phyloP scores from a whole-genome alignment of 1,140 invertebrate genomes.

The Habropoda laboriosa region DNA sequence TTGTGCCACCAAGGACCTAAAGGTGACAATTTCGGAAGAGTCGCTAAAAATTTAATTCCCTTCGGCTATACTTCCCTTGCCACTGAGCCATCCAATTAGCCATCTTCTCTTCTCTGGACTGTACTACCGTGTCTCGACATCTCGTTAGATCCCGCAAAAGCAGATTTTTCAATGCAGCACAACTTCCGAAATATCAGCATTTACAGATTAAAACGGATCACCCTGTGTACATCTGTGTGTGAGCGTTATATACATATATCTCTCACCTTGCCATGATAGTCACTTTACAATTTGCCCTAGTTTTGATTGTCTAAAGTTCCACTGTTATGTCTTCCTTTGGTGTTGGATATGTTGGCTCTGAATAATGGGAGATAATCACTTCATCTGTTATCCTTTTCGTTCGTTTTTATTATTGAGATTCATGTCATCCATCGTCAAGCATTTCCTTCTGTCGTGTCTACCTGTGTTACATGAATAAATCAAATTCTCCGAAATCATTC shows the following conservation, averaged over 20 bases:
- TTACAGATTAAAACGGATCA: too few species aligned
- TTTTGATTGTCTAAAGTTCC: slow-evolving; percentile 60
- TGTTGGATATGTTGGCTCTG: slow-evolving; percentile 55
- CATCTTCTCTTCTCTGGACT: too few species aligned
- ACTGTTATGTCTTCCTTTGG: slow-evolving; percentile 47
- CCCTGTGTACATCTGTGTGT: too few species aligned
- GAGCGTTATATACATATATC: slow-evolving; percentile 53
- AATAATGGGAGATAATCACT: slow-evolving; percentile 46
- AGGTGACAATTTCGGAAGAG: too few species aligned
- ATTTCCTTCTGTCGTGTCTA: slow-evolving; percentile 45
- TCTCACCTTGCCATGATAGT: slow-evolving; percentile 73
- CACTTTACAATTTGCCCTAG: slow-evolving; percentile 63
- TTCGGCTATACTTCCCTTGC: too few species aligned
- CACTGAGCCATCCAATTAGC: too few species aligned
- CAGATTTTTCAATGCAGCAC: too few species aligned
- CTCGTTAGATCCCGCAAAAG: too few species aligned
- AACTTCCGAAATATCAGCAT: too few species aligned
- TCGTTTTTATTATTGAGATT: slow-evolving; percentile 53
- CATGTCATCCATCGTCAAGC: slow-evolving; percentile 59
- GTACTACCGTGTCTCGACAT: too few species aligned
- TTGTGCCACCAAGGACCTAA: too few species aligned
- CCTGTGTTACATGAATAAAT: not conserved
- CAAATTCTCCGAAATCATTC: not conserved
- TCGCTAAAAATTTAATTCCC: too few species aligned
- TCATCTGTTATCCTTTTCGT: slow-evolving; percentile 17